Conservation (phyloP, 1,140 invertebrate species). For the Anadara kagoshimensis region DNA sequence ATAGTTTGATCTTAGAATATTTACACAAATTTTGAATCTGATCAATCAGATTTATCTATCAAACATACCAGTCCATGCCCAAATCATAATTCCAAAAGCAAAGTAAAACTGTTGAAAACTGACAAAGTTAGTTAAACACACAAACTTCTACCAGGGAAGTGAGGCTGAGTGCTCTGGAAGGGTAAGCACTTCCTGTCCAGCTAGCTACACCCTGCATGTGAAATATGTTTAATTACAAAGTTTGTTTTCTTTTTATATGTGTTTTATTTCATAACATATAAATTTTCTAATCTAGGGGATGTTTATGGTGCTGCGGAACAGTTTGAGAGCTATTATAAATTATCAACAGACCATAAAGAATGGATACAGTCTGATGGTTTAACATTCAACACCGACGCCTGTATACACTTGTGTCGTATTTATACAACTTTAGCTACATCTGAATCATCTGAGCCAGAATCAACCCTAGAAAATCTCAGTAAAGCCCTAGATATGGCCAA, state of each 20-base stretch:
- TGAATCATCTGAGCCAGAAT: conserved; percentile 49
- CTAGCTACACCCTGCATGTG: no score
- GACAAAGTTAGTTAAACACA: no score
- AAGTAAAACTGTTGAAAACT: no score
- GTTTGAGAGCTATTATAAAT: conserved; percentile 68
- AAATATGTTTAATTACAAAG: no score
- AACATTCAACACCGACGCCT: conserved; percentile 63
- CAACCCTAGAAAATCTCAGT: conserved; percentile 56
- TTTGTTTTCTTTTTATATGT: neutral
- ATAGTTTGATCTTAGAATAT: neutral
- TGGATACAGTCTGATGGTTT: conserved; percentile 54
- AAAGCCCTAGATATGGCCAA: conserved; percentile 67
- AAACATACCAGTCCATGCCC: neutral
- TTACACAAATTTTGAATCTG: neutral
- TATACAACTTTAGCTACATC: conserved; percentile 61
- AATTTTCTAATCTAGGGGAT: conserved; percentile 53
- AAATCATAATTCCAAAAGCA: no score
- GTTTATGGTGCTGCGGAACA: conserved; percentile 64
- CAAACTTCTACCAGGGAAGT: no score
- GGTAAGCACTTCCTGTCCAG: no score
- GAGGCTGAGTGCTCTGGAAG: no score
- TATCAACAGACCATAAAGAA: conserved; percentile 56
- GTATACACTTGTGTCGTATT: conserved; percentile 65
- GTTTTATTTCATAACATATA: neutral
- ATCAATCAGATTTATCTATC: neutral